Base-by-base conservation (phyloP, 2,888 invertebrate species). In the Cylloceria caligata region DNA sequence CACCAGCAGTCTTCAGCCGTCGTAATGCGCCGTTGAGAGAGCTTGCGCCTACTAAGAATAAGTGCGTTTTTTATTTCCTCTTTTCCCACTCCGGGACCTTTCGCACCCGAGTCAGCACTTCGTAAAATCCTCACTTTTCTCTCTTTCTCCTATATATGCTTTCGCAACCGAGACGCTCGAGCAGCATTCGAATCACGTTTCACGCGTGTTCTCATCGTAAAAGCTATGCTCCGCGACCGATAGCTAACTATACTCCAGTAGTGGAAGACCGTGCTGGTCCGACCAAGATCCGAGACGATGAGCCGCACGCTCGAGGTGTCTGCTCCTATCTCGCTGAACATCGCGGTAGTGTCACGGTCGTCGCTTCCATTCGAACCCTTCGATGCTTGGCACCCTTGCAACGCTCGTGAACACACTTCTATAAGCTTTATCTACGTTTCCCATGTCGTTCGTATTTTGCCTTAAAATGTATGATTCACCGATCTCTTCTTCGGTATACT, bases 131-230 rank as follows among this genome's bases (percentile, higher is more conserved):
- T 68, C 75, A 60, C 69, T 73, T 57, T 13, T 52, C 78, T 65
- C 30, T 64, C 71, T 39, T 30, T 64, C 69, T 24, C 36, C n/a
- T 68, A 7, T 45, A 42, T 60, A 52, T 62, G 27, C 52, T 57
- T 30, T 71, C 55, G 34, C 30, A n/a, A 3, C 60, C 36, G 78
- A 72, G 69, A 34, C 67, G 47, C 52, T 21, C 27, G 69, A 21
- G 42, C 75, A 52, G 75, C 71, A 86, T 83, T 85, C 85, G 83
- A 85, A 85, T 85, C 84, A 83, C 84, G 85, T 84, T 84, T 85
- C 72, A 68, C 72, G 81, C 76, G 65, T 81, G 80, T 82, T 84
- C 81, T 79, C 78, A 73, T 79, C 85, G 78, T 82, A 83, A 83
- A 82, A 82, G 83, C 65, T 72, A 55, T 30, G 65, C 71, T 34